Evolutionary conservation across 1,140 invertebrate species (phyloP), one percentile per base, ranked within the genome.

Genomic region (Tetraneura akinire): DNA sequence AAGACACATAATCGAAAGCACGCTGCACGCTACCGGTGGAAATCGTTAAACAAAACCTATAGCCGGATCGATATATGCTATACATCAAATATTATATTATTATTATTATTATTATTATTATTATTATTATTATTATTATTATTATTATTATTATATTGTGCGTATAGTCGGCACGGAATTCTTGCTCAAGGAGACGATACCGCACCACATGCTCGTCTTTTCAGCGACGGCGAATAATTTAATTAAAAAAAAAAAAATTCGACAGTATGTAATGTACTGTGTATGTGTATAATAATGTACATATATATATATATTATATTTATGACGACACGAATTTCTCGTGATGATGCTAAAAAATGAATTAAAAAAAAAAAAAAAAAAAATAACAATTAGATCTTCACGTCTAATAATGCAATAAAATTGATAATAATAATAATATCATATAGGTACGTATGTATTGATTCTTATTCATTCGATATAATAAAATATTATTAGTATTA

Each of bases 171-270:
- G 8, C 10, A 51, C 10, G 23, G 68, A 51, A 51, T 71, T 71
- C 16, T n/a, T n/a, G n/a, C 26, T 71, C 68, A 9, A 51, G 68
- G 68, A 71, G 45, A 71, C 68, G 26, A 51, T 37, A 37, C 8
- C 8, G 8, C 11, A n/a, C 8, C 62, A 64, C 62, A 13, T 64
- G 13, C 66, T 37, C 23, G 21, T 47, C 8, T 26, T 3, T 18
- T 3, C 14, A 49, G 23, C 23, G 21, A 23, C 45, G 26, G 68
- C 68, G 21, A 29, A 71, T 49, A 51, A 51, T 71, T 71, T 49
- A 71, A 71, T 51, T 49, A 71, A 71, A 71, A 70, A 51, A 23
- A 51, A 45, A 71, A 71, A 37, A n/a, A n/a, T n/a, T n/a, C n/a
- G n/a, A n/a, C n/a, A n/a, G n/a, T n/a, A n/a, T n/a, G n/a, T 23